Percentiles rank a stretch among this genome's conserved stretches.
Conservation (phyloP, 1,140 invertebrate genomes). For the Sycophaga agraensis region DNA sequence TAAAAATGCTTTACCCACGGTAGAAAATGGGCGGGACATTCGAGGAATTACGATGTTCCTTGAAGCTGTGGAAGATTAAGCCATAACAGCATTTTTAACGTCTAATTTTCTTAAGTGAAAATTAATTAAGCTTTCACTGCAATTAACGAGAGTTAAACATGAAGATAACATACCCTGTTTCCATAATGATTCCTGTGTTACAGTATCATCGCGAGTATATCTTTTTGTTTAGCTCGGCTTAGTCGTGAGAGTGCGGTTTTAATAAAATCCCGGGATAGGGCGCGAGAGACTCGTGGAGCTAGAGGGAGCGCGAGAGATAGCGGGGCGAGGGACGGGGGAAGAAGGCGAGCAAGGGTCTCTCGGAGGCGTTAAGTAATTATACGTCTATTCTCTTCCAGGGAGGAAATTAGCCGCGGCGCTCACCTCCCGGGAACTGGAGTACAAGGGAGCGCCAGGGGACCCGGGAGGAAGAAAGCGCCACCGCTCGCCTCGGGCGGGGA, state of each 20-base stretch:
- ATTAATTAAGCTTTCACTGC: conserved; percentile 24
- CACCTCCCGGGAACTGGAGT: conserved; percentile 28
- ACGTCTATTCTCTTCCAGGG: conserved; percentile 57
- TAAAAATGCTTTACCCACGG: no score
- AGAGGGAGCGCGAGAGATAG: neutral
- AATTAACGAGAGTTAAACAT: conserved; percentile 4
- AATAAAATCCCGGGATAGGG: conserved; percentile 13
- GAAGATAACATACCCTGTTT: neutral
- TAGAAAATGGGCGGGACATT: no score
- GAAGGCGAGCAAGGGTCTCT: conserved; percentile 29
- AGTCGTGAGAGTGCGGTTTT: no score
- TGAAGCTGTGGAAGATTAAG: no score
- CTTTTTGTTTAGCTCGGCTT: conserved; percentile 38
- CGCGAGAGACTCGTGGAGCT: no score
- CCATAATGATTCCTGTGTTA: conserved; percentile 32
- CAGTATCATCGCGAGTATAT: conserved; percentile 18
- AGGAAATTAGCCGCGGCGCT: conserved; percentile 51
- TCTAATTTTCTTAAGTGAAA: neutral
- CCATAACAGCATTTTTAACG: neutral
- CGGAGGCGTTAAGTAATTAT: conserved; percentile 58
- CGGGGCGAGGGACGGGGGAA: neutral
- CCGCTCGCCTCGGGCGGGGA: conserved; percentile 35
- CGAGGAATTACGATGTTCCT: neutral
- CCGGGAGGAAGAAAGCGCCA: neutral
- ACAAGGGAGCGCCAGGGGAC: neutral